These are phyloP conservation scores for Margarornis squamiger DNA, from an alignment of 2,797 vertebrate species.

Conservation along the genomic window DNA sequence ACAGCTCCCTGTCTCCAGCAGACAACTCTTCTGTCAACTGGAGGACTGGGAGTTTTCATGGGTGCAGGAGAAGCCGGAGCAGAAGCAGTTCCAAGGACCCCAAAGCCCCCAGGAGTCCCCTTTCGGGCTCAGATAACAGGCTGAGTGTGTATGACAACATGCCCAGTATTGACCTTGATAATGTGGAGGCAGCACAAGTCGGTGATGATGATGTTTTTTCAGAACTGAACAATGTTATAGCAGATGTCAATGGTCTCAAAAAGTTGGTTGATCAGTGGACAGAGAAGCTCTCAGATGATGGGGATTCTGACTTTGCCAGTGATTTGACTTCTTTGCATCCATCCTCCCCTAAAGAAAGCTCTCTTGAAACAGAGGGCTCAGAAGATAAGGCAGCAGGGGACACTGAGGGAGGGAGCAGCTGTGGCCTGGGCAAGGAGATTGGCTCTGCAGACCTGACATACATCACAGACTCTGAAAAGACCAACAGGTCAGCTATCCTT, in stretches of 20 bases:
- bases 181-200: neutral
- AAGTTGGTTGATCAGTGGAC: constrained; percentile 85
- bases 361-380: constrained; percentile 72
- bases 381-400: constrained; percentile 26
- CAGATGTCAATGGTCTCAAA: constrained; percentile 83
- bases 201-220: constrained; percentile 82
- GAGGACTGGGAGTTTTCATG: constrained; percentile 88
- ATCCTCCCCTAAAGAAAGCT: constrained; percentile 76
- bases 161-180: constrained; percentile 54
- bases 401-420: constrained; percentile 14
- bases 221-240: constrained; percentile 84
- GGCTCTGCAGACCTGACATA: constrained; percentile 35
- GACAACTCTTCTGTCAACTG: constrained; percentile 82
- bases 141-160: constrained; percentile 89
- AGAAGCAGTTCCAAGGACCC: constrained; percentile 40
- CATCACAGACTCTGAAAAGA: constrained; percentile 36
- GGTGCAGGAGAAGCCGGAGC: constrained; percentile 69
- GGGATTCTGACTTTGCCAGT: constrained; percentile 73
- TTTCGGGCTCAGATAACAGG: constrained; percentile 64
- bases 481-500: constrained; percentile 53
- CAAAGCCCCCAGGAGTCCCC: neutral
- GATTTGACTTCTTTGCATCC: constrained; percentile 75
- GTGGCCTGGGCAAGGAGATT: constrained; percentile 26
- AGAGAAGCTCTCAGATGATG: constrained; percentile 81
- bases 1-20: constrained; percentile 65